Evolutionary conservation across 2,888 invertebrate genomes (phyloP), one percentile per base, ranked within the genome.

Genomic region (Mesorhabditis spiculigera): DNA sequence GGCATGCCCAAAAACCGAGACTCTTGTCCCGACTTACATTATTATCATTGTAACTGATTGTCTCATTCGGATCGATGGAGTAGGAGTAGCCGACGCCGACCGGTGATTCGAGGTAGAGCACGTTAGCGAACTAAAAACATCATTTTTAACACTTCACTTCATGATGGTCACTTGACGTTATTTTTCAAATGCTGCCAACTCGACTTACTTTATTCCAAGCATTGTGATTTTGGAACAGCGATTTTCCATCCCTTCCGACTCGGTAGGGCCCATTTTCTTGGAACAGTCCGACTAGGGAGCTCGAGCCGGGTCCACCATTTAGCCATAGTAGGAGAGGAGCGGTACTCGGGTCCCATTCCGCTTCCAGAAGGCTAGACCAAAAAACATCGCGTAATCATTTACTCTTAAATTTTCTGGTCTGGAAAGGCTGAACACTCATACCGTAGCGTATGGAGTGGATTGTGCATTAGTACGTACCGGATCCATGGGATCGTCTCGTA

Each of bases 31-130:
- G 6, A 6, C 63, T 63, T 16, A 63, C 63, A 8, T 63, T 63
- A 16, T 63, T 63, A 63, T 63, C 63, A 4, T 63, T 50, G 58
- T 50, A 50, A 13, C n/a, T n/a, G n/a, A 50, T 50, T 8, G 81
- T 85, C 74, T 87, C 87, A 69, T 87, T 86, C 13, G 62, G 8
- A 76, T 87, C 86, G 5, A 81, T 82, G 4, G 87, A 83, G 78
- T 88, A 89, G 0, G 89, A 89, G 75, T 85, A 89, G 4, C 89
- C 89, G 44, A 89, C 89, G 63, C 89, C 88, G 42, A 88, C 89
- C 5, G 89, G 89, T 0, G 89, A 86, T 80, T 89, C 89, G 71
- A 89, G 76, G 77, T 87, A 89, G 45, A 89, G 73, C 70, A 89
- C 86, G 65, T 76, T 77, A 5, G 76, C 74, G 66, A 83, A 81